Conservation (phyloP, 2,888 invertebrate genomes). For the Chironomus tentans region DNA sequence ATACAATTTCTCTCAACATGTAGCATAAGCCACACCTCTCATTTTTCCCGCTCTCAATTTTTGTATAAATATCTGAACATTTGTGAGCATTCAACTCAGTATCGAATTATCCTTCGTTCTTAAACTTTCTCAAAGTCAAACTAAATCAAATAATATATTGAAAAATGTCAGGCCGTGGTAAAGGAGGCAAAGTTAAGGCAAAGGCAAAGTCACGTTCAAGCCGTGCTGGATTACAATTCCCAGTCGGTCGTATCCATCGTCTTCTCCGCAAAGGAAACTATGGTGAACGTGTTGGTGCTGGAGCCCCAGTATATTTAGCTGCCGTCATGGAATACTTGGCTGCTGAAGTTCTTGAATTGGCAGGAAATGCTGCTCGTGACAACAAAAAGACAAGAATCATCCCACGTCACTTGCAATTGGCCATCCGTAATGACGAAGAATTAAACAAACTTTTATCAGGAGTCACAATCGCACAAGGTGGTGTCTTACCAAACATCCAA, state of each 20-base stretch:
- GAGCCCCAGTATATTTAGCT: conserved; percentile 46
- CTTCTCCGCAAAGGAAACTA: conserved; percentile 2
- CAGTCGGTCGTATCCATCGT: not conserved
- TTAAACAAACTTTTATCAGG: not conserved
- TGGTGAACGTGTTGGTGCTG: conserved; percentile 29
- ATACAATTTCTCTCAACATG: not conserved
- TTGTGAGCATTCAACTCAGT: not conserved
- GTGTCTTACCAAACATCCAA: not conserved
- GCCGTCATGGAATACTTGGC: conserved; percentile 56
- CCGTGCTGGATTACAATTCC: conserved; percentile 8
- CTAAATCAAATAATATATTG: not conserved
- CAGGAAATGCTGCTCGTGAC: conserved; percentile 52
- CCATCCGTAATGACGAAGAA: not conserved
- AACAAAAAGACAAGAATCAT: conserved; percentile 50
- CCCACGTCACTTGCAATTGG: conserved; percentile 20
- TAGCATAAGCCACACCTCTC: conserved; percentile 13
- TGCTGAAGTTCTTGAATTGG: conserved; percentile 58
- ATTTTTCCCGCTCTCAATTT: not conserved
- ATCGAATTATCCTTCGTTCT: not conserved
- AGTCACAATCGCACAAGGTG: not conserved
- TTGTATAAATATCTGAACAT: not conserved
- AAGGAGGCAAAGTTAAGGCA: conserved; percentile 32
- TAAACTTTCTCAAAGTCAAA: not conserved
- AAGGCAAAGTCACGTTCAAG: not conserved
- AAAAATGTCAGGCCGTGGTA: conserved; percentile 42